A percentile compares a stretch with the other conserved stretches of the same genome.
These are phyloP conservation scores for Procambarus clarkii DNA, from an alignment of 1,140 invertebrate species.

Conservation along the genomic window DNA sequence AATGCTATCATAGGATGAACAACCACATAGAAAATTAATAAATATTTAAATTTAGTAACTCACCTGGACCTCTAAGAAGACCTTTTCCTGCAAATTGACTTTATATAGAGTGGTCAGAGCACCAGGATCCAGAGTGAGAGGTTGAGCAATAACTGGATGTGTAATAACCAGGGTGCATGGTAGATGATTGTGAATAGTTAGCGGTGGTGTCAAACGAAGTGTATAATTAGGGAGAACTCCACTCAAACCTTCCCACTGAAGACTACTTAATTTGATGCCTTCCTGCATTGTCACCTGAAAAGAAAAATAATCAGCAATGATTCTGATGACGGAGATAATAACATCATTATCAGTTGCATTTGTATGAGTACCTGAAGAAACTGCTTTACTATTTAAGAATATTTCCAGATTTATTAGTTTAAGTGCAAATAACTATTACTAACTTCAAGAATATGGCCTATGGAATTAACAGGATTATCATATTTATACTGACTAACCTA, in stretches of 20 bases:
- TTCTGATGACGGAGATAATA: too few relatives aligned
- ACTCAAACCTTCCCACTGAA: constrained; percentile 73
- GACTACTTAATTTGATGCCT: constrained; percentile 75
- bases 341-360: too few relatives aligned
- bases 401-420: too few relatives aligned
- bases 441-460: too few relatives aligned
- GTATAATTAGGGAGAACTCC: constrained; percentile 84
- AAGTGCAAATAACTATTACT: too few relatives aligned
- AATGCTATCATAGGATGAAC: too few relatives aligned
- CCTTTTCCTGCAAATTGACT: constrained; percentile 80
- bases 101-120: constrained; percentile 83
- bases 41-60: constrained; percentile 63
- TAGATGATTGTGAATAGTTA: constrained; percentile 86
- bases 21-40: too few relatives aligned
- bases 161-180: constrained; percentile 83
- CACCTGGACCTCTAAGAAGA: constrained; percentile 82
- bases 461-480: too few relatives aligned
- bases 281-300: constrained; percentile 77
- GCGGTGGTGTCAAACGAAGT: constrained; percentile 83
- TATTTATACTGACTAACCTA: too few relatives aligned
- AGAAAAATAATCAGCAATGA: too few relatives aligned
- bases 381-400: too few relatives aligned
- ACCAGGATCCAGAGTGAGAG: constrained; percentile 83
- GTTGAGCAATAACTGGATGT: constrained; percentile 78
- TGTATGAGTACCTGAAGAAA: too few relatives aligned